Evolutionary conservation across 2,113 vertebrate species (phyloP).

Genomic region (Pseudopodoces humilis): DNA sequence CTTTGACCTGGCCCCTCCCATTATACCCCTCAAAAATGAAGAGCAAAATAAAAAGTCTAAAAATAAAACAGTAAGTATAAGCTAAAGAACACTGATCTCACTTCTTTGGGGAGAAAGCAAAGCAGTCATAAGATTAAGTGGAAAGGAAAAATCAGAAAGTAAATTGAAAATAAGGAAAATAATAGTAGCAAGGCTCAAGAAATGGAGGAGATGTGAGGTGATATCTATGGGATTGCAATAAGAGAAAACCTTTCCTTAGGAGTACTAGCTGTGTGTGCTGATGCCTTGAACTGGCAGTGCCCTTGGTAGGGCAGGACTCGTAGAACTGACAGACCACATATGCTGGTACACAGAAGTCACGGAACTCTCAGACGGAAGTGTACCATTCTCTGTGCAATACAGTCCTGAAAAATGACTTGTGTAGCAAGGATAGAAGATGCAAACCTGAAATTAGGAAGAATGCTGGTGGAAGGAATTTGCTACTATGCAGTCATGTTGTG

Average conservation of each 20-base stretch:
- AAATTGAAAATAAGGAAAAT: not conserved
- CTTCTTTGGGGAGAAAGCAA: not conserved
- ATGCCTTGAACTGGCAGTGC: not conserved
- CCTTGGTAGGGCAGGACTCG: not conserved
- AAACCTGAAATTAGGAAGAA: not conserved
- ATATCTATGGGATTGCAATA: not conserved
- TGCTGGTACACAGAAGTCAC: not conserved
- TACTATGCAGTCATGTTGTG: rapidly evolving
- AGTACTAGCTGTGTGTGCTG: not conserved
- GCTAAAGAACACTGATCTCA: not conserved
- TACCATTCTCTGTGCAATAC: not conserved
- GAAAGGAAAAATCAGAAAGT: not conserved
- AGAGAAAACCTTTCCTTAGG: not conserved
- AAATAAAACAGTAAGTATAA: not conserved
- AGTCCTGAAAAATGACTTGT: not conserved
- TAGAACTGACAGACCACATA: not conserved
- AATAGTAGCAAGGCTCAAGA: not conserved
- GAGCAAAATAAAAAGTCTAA: not conserved
- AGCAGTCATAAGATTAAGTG: not conserved
- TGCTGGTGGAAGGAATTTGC: not conserved
- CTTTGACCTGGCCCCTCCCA: not conserved
- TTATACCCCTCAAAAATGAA: not conserved
- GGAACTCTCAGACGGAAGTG: not conserved
- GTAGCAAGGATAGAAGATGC: not conserved
- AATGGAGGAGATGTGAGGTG: not conserved